Base-by-base conservation (phyloP, 2,113 vertebrate species). In the Colistium nudipinnis region DNA sequence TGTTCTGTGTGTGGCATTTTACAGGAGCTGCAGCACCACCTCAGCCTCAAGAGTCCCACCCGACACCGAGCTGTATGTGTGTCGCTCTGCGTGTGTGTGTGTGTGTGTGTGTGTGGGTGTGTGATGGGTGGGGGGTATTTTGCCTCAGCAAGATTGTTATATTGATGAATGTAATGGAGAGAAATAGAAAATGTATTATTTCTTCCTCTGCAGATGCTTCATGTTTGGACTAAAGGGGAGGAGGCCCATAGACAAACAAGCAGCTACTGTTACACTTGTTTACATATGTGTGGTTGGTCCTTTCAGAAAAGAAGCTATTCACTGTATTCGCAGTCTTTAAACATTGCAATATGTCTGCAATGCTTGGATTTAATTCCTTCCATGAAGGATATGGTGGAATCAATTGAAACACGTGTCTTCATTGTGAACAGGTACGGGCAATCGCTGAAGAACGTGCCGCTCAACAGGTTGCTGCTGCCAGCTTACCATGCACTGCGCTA, bases 21-120 rank as follows among this genome's bases (percentile, higher is more conserved):
- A 70, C 54, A 44, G 60, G 67, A 81, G 74, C 70, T 75, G 74
- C 62, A 47, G 69, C 33, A 64, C 60, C 70, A 62, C 70, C 80
- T 85, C 41, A 33, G n/a, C 60, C 47, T 57, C 61, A 43, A 56
- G 62, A 36, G 73, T 80, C 68, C 75, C 74, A 25, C 52, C 66
- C 70, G 81, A 76, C 44, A 56, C 36, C 68, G 48, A 45, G 56
- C 12, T 9, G 36, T 12, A 39, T n/a, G n/a, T n/a, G n/a, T n/a
- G n/a, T n/a, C n/a, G n/a, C n/a, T n/a, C n/a, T n/a, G n/a, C n/a
- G n/a, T n/a, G n/a, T 33, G 4, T 33, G 31, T 6, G 9, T 6
- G 9, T 6, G 31, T 33, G 31, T 33, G 31, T 33, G 4, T 33
- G 31, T 33, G 31, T 33, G 4, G 31, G 31, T 33, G 31, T 4